Conservation (phyloP, 1,140 invertebrate species). For the Agrypnia vestita region DNA sequence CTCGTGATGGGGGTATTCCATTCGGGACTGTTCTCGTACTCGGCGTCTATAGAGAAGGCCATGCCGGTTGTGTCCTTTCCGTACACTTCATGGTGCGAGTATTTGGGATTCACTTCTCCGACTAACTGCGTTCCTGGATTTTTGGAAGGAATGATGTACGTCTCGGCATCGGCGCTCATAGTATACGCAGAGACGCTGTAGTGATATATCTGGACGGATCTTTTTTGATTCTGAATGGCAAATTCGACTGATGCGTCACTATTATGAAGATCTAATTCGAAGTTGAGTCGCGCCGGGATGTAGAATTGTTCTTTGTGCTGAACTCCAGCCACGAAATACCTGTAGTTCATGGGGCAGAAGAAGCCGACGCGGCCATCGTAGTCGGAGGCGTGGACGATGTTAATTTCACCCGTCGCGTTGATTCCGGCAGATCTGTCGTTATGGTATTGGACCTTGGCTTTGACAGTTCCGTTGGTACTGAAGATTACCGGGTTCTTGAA, state of each 20-base stretch:
- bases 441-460: constrained; percentile 61
- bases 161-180: constrained; percentile 71
- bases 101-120: constrained; percentile 63
- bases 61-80: constrained; percentile 67
- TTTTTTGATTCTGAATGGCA: constrained; percentile 68
- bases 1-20: constrained; percentile 64
- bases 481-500: constrained; percentile 73
- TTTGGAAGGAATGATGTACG: constrained; percentile 67
- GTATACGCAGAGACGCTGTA: constrained; percentile 76
- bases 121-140: constrained; percentile 68
- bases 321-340: constrained; percentile 74
- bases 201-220: constrained; percentile 73
- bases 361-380: constrained; percentile 76
- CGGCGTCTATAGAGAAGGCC: constrained; percentile 70
- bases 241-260: constrained; percentile 68
- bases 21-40: constrained; percentile 69
- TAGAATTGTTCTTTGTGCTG: constrained; percentile 74
- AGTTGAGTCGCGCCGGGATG: constrained; percentile 69
- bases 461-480: constrained; percentile 66
- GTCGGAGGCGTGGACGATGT: constrained; percentile 70
- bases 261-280: constrained; percentile 68
- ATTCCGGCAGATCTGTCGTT: constrained; percentile 58
- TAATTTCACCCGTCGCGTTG: constrained; percentile 67
- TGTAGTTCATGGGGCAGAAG: constrained; percentile 75
- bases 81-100: constrained; percentile 64